These are phyloP conservation scores for Magallana angulata DNA, from an alignment of 1,140 invertebrate genomes.

Conservation along the genomic window DNA sequence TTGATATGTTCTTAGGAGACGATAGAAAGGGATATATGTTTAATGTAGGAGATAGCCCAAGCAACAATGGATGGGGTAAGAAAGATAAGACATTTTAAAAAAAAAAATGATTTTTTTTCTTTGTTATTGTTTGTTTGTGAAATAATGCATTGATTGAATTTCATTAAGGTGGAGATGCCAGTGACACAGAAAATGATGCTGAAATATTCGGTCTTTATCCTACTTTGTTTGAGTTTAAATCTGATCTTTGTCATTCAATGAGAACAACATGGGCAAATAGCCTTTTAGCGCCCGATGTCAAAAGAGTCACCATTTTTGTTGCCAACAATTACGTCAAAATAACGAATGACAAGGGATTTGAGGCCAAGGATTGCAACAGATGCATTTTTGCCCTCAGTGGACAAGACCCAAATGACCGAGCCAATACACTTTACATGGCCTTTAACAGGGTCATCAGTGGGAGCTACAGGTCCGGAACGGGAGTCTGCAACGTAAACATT, in stretches of 20 bases:
- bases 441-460: conserved; percentile 10
- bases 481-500: neutral
- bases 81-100: neutral
- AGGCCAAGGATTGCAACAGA: neutral
- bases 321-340: conserved; percentile 30
- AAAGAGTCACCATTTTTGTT: conserved; percentile 1
- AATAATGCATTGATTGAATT: neutral
- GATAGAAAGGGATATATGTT: neutral
- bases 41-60: conserved; percentile 28
- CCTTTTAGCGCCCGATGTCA: neutral
- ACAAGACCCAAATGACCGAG: neutral
- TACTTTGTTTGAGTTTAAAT: neutral
- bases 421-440: neutral
- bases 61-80: conserved; percentile 34
- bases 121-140: neutral
- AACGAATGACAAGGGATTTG: conserved; percentile 21
- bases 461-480: neutral
- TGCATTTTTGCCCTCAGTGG: conserved; percentile 24
- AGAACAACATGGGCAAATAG: neutral
- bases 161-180: neutral
- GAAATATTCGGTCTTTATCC: neutral
- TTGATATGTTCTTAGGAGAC: neutral
- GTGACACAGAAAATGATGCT: conserved; percentile 12
- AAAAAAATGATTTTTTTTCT: neutral
- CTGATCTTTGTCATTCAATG: neutral